Base-by-base conservation (phyloP, 2,797 vertebrate genomes). In the Hafferia zeledoni region DNA sequence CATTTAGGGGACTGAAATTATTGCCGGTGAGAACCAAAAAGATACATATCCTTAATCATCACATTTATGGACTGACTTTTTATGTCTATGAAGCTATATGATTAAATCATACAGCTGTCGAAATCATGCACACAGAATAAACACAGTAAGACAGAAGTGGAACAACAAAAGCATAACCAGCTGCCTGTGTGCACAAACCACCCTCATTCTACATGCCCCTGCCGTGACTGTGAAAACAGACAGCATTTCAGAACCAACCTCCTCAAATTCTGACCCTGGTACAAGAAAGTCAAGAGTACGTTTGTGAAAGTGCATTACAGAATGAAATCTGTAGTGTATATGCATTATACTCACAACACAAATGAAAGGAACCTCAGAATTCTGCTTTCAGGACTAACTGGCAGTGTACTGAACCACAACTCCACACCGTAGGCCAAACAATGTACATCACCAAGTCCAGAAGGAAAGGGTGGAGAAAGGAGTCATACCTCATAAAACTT, bases 401-500 rank as follows among this genome's bases (percentile, higher is more conserved):
- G 28, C 15, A 85, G 44, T 11, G n/a, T 18, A 69, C 10, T 9
- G 28, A 80, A 43, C 11, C 25, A 22, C 44, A 28, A 39, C 25
- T 65, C 80, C 14, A 17, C 4, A 27, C 7, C 1, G 0, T 10
- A 19, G 55, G 47, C 23, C 47, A 68, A 59, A 53, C 0, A 19
- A 50, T 1, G 25, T 25, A 37, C 43, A 6, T 46, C 23, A 33
- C 33, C 0, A 0, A 77, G 25, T 28, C 56, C 9, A 2, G 68
- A 70, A 56, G 2, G 2, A 72, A 84, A 41, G 28, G 47, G 43
- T 39, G 30, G 50, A 79, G 81, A 47, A 94, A 79, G 43, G 20
- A 64, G 39, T 70, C 78, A 20, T 92, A 93, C 81, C 83, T 92
- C 75, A 84, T 80, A 57, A 67, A 90, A 93, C 22, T 93, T 63